Evolutionary conservation across 2,888 invertebrate genomes (phyloP).

Genomic region (Macrostomum cliftonense): DNA sequence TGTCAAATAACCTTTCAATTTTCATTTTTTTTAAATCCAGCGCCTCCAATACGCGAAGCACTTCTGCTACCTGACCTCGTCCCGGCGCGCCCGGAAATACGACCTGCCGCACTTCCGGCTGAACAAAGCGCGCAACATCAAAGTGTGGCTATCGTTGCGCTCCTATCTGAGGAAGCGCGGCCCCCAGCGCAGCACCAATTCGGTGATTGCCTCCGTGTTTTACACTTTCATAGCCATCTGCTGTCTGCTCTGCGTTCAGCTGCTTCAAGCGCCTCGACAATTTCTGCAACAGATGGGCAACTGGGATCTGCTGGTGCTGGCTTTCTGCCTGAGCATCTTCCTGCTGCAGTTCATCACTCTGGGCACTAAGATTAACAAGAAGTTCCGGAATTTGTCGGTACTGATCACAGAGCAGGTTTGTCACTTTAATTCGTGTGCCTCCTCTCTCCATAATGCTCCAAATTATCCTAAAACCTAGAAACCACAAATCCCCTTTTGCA

Average conservation of each 20-base stretch:
- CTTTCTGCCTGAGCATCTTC: conserved; percentile 66
- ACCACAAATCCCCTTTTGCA: too few species aligned
- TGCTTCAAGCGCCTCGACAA: conserved; percentile 11
- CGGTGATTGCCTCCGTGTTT: conserved; percentile 81
- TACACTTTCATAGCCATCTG: conserved; percentile 64
- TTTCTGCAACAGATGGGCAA: conserved; percentile 27
- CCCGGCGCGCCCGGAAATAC: conserved; percentile 69
- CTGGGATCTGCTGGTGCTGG: conserved; percentile 72
- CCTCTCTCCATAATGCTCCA: too few species aligned
- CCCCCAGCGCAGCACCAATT: conserved; percentile 81
- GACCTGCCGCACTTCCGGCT: conserved; percentile 82
- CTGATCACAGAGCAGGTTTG: conserved; percentile 80
- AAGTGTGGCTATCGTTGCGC: conserved; percentile 86
- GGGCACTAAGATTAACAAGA: conserved; percentile 72
- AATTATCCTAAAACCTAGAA: too few species aligned
- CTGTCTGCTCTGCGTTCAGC: conserved; percentile 61
- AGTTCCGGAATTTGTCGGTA: conserved; percentile 80
- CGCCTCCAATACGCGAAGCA: conserved; percentile 79
- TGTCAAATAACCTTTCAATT: too few species aligned
- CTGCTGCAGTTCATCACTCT: conserved; percentile 73
- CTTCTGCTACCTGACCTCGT: conserved; percentile 81
- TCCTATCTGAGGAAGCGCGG: conserved; percentile 87
- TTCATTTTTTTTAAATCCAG: conserved; percentile 33
- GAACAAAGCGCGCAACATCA: conserved; percentile 86
- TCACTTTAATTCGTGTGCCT: too few species aligned